Percentiles rank a stretch among this genome's conserved stretches.
Conservation (phyloP, 2,113 vertebrate species). For the Meleagris gallopavo region DNA sequence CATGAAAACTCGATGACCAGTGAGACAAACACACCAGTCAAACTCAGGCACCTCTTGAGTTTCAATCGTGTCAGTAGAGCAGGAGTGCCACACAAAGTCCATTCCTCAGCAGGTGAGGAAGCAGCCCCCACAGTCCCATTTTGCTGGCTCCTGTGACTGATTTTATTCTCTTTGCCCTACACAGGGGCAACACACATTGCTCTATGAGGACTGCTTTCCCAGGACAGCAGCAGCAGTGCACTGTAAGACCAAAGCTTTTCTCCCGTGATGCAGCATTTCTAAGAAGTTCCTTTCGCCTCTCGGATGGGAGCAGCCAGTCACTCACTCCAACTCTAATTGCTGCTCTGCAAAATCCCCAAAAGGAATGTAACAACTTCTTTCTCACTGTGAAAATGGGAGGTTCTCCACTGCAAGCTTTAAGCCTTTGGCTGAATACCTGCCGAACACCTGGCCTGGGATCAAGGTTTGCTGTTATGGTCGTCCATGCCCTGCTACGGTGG, state of each 20-base stretch:
- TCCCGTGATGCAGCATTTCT: not conserved
- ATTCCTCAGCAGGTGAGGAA: not conserved
- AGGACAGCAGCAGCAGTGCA: rapidly evolving
- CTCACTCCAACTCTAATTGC: not conserved
- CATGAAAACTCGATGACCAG: not conserved
- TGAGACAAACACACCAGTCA: not conserved
- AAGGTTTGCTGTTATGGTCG: not conserved
- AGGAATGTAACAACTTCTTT: not conserved
- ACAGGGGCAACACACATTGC: not conserved
- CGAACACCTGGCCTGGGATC: not conserved
- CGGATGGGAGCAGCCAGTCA: not conserved
- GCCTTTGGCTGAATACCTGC: not conserved
- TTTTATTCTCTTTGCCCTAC: not conserved
- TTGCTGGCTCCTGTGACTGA: not conserved
- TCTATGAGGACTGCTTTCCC: rapidly evolving
- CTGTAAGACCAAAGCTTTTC: not conserved
- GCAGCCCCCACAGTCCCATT: not conserved
- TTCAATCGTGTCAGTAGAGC: not conserved
- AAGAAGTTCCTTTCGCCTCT: not conserved
- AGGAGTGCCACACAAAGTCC: not conserved
- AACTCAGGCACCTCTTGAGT: not conserved
- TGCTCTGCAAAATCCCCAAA: not conserved
- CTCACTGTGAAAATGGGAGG: not conserved
- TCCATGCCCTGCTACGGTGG: not conserved
- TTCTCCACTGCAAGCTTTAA: not conserved